Evolutionary conservation across 1,140 invertebrate genomes (phyloP).

Genomic region (Dendrolimus kikuchii): DNA sequence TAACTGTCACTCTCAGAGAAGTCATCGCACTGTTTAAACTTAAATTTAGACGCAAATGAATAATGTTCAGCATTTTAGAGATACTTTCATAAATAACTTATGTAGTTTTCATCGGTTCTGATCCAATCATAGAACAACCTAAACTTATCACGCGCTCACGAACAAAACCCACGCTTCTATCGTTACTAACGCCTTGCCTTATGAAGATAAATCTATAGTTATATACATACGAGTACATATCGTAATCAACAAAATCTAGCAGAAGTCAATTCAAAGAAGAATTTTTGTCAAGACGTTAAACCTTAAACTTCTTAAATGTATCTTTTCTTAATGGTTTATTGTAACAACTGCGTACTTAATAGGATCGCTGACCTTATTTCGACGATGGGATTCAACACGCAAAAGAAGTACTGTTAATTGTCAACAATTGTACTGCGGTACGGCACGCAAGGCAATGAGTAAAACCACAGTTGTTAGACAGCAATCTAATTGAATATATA

Average conservation of each 20-base stretch:
- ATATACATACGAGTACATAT: too few relatives aligned
- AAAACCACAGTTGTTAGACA: slow-evolving; percentile 21
- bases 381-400: slow-evolving; percentile 49
- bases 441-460: slow-evolving; percentile 45
- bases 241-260: background rate
- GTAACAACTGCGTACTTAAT: slow-evolving; percentile 6
- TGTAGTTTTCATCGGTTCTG: background rate
- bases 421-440: slow-evolving; percentile 56
- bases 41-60: too few relatives aligned
- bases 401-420: slow-evolving; percentile 64
- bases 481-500: too few relatives aligned
- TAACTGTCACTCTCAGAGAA: too few relatives aligned
- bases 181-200: slow-evolving; percentile 28
- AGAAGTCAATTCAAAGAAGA: too few relatives aligned
- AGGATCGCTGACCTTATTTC: slow-evolving; percentile 51
- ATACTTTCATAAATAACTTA: too few relatives aligned
- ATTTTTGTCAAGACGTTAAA: too few relatives aligned
- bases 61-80: too few relatives aligned
- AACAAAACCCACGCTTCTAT: slow-evolving; percentile 35
- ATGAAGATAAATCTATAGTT: background rate
- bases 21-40: too few relatives aligned
- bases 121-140: background rate
- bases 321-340: too few relatives aligned
- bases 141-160: slow-evolving; percentile 32
- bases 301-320: too few relatives aligned